Percentiles rank a stretch among this genome's conserved stretches.
phyloP scores from a whole-genome alignment of 2,888 invertebrate genomes.

The Oxystoma pomonae region DNA sequence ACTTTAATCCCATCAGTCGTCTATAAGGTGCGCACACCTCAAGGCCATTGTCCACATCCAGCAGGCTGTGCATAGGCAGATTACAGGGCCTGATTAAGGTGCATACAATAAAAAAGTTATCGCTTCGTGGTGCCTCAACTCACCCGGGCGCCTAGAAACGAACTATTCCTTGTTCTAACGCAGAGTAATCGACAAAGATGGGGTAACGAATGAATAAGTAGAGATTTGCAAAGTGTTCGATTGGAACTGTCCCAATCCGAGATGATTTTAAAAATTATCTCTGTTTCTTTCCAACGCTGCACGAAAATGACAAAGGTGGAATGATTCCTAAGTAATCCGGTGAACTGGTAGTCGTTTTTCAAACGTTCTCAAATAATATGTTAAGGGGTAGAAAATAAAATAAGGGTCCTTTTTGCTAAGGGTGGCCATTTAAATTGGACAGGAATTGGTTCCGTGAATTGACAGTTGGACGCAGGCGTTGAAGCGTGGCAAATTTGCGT shows the following conservation, averaged over 20 bases:
- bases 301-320: no score
- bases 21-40: slow-evolving; percentile 39
- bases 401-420: slow-evolving; percentile 32
- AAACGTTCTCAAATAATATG: no score
- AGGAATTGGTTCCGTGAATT: slow-evolving; percentile 33
- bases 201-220: no score
- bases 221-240: no score
- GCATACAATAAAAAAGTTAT: slow-evolving; percentile 28
- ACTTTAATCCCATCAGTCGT: slow-evolving; percentile 40
- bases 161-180: no score
- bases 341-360: no score
- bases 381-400: background rate
- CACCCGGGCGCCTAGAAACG: no score
- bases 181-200: no score
- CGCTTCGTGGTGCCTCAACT: slow-evolving; percentile 32
- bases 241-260: no score
- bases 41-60: slow-evolving; percentile 39
- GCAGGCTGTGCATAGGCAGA: slow-evolving; percentile 41
- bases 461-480: slow-evolving; percentile 28
- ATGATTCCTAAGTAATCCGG: no score
- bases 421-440: slow-evolving; percentile 35
- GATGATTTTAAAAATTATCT: no score
- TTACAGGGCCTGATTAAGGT: slow-evolving; percentile 39
- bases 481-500: slow-evolving; percentile 24
- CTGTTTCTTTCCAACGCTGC: no score